Conservation (phyloP, 2,888 invertebrate species). For the Aproaerema taeniolella region DNA sequence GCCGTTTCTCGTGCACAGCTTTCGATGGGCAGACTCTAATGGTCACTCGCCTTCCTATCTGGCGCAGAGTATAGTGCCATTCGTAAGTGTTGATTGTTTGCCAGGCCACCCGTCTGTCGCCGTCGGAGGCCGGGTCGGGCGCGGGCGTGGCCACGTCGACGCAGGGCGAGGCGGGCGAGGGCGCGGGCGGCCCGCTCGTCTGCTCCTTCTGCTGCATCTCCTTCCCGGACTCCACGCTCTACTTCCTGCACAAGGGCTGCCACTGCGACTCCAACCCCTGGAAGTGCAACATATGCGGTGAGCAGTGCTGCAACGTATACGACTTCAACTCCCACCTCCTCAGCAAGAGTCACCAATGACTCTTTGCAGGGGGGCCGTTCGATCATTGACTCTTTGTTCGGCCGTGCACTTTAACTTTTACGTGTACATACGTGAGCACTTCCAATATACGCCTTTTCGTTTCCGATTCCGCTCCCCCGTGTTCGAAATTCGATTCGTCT, state of each 20-base stretch:
- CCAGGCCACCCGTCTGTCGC: conserved; percentile 66
- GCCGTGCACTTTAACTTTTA: conserved; percentile 28
- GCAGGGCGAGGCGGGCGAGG: conserved; percentile 76
- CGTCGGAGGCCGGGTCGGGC: conserved; percentile 76
- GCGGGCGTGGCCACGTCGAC: conserved; percentile 87
- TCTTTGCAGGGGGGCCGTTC: conserved; percentile 72
- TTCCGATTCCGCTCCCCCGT: too few relatives aligned
- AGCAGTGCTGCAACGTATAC: conserved; percentile 95
- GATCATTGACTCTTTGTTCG: conserved; percentile 48
- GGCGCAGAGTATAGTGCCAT: too few relatives aligned
- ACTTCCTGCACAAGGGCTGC: conserved; percentile 98
- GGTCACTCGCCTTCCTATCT: too few relatives aligned
- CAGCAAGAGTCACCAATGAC: conserved; percentile 94
- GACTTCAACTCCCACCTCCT: conserved; percentile 97
- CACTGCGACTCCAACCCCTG: conserved; percentile 98
- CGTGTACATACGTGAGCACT: conserved; percentile 1
- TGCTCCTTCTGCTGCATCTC: conserved; percentile 96
- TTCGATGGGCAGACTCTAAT: too few relatives aligned
- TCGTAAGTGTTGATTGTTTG: too few relatives aligned
- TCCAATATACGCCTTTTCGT: conserved; percentile 4
- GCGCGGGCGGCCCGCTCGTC: conserved; percentile 79
- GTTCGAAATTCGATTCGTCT: background rate
- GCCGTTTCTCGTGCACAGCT: too few relatives aligned
- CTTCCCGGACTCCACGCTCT: conserved; percentile 96
- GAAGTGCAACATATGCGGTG: conserved; percentile 98